phyloP scores from a whole-genome alignment of 2,888 invertebrate genomes.

The Nomada ferruginata region DNA sequence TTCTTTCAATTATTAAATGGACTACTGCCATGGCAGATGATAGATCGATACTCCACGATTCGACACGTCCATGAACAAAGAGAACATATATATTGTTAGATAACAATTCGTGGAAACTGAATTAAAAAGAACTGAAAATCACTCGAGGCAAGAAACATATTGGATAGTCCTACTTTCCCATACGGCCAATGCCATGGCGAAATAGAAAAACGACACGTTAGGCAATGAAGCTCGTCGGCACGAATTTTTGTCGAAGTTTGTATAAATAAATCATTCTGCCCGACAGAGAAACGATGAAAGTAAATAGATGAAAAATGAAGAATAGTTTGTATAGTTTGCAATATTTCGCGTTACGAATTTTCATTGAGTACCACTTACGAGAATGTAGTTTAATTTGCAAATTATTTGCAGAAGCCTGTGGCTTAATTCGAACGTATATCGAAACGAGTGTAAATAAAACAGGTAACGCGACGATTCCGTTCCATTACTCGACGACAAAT shows the following conservation, averaged over 20 bases:
- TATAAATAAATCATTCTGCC: background rate
- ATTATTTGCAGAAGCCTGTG: background rate
- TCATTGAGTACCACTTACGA: background rate
- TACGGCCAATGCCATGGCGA: too few relatives aligned
- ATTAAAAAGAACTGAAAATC: background rate
- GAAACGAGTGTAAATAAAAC: background rate
- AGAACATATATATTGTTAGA: too few relatives aligned
- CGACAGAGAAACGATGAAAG: too few relatives aligned
- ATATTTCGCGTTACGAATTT: background rate
- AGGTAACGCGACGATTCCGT: background rate
- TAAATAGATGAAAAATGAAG: too few relatives aligned
- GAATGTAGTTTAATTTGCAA: background rate
- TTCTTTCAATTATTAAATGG: constrained; percentile 27
- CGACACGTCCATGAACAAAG: background rate
- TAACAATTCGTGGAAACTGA: background rate
- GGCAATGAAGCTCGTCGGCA: background rate
- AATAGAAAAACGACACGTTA: background rate
- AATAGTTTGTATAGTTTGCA: too few relatives aligned
- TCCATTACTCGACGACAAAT: background rate
- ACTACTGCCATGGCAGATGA: background rate
- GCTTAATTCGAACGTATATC: background rate
- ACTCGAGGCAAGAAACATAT: background rate
- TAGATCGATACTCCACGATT: constrained; percentile 28
- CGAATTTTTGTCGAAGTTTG: background rate
- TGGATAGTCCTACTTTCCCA: background rate